These are phyloP conservation scores for Delia radicum DNA, from an alignment of 1,140 invertebrate species.

Conservation along the genomic window DNA sequence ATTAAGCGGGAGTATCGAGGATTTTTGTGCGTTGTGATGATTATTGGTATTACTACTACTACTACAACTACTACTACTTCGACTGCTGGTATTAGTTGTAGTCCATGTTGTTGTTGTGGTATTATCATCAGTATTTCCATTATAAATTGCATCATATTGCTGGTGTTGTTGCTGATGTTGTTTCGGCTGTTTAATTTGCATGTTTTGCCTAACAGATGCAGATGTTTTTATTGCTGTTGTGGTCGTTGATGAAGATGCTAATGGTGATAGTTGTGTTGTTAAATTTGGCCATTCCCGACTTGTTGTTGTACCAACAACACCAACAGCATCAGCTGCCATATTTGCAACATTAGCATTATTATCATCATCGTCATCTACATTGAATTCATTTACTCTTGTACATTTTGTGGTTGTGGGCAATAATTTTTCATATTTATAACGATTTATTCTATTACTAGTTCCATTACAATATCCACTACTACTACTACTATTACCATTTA, in stretches of 20 bases:
- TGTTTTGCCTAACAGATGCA: not conserved
- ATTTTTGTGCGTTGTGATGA: slow-evolving; percentile 11
- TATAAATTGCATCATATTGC: not conserved
- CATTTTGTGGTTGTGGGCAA: not conserved
- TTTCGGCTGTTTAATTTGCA: slow-evolving; percentile 27
- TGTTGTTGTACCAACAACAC: not conserved
- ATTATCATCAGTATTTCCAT: not conserved
- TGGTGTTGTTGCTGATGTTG: slow-evolving; percentile 26
- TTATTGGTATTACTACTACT: not conserved
- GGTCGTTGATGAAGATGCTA: slow-evolving; percentile 32
- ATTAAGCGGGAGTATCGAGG: slow-evolving; percentile 4
- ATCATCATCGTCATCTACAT: not conserved
- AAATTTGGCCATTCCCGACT: not conserved
- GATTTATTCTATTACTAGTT: not conserved
- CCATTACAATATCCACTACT: too few species aligned
- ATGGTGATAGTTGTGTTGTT: slow-evolving; percentile 25
- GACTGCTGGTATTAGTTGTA: not conserved
- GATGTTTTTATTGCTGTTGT: not conserved
- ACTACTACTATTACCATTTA: too few species aligned
- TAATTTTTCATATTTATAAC: not conserved
- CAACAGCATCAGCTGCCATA: not conserved
- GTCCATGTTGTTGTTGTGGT: not conserved
- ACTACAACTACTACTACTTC: not conserved
- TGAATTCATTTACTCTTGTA: not conserved
- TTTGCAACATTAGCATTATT: not conserved